Evolutionary conservation across 2,113 vertebrate species (phyloP).

Genomic region (Vidua macroura): DNA sequence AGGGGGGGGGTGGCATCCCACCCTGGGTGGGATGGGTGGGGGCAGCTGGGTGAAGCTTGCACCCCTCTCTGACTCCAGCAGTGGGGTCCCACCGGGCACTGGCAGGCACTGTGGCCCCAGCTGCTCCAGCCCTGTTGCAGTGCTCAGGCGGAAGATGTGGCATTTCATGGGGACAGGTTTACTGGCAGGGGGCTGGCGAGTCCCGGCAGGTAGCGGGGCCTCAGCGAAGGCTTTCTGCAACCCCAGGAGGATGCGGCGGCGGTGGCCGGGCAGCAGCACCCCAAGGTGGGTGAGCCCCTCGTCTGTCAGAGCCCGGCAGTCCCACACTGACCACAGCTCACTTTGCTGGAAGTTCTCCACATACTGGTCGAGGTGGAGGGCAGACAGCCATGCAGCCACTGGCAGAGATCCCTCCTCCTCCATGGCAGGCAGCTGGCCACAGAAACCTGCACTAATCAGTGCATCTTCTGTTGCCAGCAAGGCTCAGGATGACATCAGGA

Average conservation of each 20-base stretch:
- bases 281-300: slow-evolving; percentile 78
- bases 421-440: slow-evolving; percentile 17
- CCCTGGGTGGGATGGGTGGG: slow-evolving; percentile 87
- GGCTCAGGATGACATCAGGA: not conserved
- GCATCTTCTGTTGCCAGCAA: accelerated
- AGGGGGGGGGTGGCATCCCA: slow-evolving; percentile 78
- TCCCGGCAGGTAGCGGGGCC: not conserved
- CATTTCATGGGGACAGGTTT: slow-evolving; percentile 81
- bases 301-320: slow-evolving; percentile 76
- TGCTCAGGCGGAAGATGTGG: slow-evolving; percentile 68
- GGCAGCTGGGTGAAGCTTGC: not conserved
- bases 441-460: not conserved
- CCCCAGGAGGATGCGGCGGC: slow-evolving; percentile 85
- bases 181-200: not conserved
- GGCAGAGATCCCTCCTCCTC: slow-evolving; percentile 46
- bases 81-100: not conserved
- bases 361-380: slow-evolving; percentile 90
- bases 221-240: slow-evolving; percentile 72
- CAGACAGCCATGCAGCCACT: slow-evolving; percentile 80
- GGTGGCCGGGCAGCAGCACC: slow-evolving; percentile 84
- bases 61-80: not conserved
- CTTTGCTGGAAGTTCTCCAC: slow-evolving; percentile 69
- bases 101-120: not conserved
- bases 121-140: accelerated
- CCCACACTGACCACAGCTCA: slow-evolving; percentile 65